Percentiles rank a stretch among this genome's conserved stretches.
Conservation (phyloP, 2,113 vertebrate species). For the Patagioenas fasciata region DNA sequence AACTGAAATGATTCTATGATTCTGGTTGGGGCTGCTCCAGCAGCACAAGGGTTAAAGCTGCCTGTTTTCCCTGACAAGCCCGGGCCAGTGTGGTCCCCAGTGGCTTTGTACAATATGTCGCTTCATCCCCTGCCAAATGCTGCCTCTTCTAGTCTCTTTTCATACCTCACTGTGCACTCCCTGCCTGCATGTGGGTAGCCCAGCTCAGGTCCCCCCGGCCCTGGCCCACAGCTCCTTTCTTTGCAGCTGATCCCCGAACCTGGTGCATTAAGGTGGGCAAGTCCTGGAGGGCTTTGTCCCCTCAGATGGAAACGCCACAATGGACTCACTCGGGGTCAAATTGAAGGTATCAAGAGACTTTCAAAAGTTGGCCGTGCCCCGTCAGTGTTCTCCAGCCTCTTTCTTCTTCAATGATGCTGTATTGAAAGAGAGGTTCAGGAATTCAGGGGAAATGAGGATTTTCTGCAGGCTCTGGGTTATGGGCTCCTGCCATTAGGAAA, state of each 20-base stretch:
- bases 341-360: rapidly evolving
- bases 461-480: background rate
- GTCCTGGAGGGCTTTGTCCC: background rate
- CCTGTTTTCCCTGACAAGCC: constrained; percentile 61
- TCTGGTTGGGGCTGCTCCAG: background rate
- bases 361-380: background rate
- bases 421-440: background rate
- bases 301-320: background rate
- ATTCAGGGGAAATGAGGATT: background rate
- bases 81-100: constrained; percentile 68
- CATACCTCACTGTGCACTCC: background rate
- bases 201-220: rapidly evolving
- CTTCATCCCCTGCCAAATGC: constrained; percentile 73
- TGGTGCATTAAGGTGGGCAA: rapidly evolving
- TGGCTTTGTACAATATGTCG: constrained; percentile 73
- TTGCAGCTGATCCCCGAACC: background rate
- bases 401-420: background rate
- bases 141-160: constrained; percentile 40
- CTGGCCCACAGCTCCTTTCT: background rate
- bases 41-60: constrained; percentile 64
- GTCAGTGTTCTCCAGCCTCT: background rate
- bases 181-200: background rate
- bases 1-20: no score
- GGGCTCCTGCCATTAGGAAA: background rate
- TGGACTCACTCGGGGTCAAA: background rate